phyloP scores from a whole-genome alignment of 2,888 invertebrate genomes.

The Willowsia nigromaculata region DNA sequence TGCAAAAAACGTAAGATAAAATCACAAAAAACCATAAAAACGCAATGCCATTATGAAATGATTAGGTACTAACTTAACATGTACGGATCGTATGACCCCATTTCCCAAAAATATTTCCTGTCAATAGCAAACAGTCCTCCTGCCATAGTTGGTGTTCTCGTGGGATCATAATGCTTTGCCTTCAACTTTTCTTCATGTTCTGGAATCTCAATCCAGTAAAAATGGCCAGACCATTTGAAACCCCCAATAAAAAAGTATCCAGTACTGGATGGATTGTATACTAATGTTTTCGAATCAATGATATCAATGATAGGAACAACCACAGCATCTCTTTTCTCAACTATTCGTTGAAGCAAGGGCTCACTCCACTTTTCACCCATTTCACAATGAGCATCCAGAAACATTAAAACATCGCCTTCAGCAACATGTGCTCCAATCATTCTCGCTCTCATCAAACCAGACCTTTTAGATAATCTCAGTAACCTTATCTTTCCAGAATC shows the following conservation, averaged over 20 bases:
- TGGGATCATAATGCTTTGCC: not conserved
- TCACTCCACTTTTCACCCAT: conserved; percentile 85
- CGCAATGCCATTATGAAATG: too few relatives aligned
- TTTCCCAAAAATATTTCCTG: conserved; percentile 13
- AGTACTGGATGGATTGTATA: conserved; percentile 84
- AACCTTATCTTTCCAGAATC: conserved; percentile 85
- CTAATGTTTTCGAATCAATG: conserved; percentile 89
- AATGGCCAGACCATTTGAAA: conserved; percentile 85
- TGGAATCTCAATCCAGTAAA: not conserved
- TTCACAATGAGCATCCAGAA: conserved; percentile 96
- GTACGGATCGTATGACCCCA: not conserved
- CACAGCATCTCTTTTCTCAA: conserved; percentile 88
- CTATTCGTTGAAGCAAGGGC: conserved; percentile 91
- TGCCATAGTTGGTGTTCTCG: not conserved
- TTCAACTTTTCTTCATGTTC: not conserved
- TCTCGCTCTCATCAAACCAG: conserved; percentile 94
- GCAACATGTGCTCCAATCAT: conserved; percentile 90
- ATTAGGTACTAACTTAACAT: not conserved
- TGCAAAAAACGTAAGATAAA: not conserved
- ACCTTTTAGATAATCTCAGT: conserved; percentile 87
- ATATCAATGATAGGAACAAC: conserved; percentile 97
- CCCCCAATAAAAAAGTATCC: conserved; percentile 86
- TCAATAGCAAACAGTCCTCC: conserved; percentile 15
- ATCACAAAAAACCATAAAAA: too few relatives aligned
- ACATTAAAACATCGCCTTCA: conserved; percentile 85